Conservation (phyloP, 2,888 invertebrate genomes). For the Parnassius apollo region DNA sequence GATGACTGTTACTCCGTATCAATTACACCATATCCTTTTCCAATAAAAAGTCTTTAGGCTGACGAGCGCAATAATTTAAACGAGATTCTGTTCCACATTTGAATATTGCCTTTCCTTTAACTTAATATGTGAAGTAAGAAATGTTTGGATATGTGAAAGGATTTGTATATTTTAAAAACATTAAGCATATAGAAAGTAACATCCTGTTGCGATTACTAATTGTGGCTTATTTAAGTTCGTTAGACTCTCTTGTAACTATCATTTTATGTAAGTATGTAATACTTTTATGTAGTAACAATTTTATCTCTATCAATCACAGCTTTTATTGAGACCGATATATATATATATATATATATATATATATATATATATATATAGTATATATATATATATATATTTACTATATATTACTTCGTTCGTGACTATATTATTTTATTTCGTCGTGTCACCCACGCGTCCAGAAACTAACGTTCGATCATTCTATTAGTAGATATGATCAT, state of each 20-base stretch:
- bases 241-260: too few relatives aligned
- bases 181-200: too few relatives aligned
- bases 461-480: constrained; percentile 38
- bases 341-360: too few relatives aligned
- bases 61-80: constrained; percentile 2
- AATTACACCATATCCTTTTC: constrained; percentile 17
- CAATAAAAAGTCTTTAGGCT: constrained; percentile 16
- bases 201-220: too few relatives aligned
- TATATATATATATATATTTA: too few relatives aligned
- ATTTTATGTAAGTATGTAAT: too few relatives aligned
- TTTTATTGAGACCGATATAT: too few relatives aligned
- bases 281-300: too few relatives aligned
- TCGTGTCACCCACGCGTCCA: constrained; percentile 40
- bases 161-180: background rate
- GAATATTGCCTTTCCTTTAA: constrained; percentile 8
- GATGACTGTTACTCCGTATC: constrained; percentile 8
- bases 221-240: too few relatives aligned
- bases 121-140: constrained; percentile 6
- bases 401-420: too few relatives aligned
- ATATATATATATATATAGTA: too few relatives aligned
- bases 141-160: background rate
- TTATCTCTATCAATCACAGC: too few relatives aligned
- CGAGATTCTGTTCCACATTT: constrained; percentile 9
- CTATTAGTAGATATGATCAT: constrained; percentile 11
- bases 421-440: constrained; percentile 35